Percentiles rank a stretch among this genome's conserved stretches.
phyloP scores from a whole-genome alignment of 1,140 invertebrate genomes.

The Bombus sibiricus region DNA sequence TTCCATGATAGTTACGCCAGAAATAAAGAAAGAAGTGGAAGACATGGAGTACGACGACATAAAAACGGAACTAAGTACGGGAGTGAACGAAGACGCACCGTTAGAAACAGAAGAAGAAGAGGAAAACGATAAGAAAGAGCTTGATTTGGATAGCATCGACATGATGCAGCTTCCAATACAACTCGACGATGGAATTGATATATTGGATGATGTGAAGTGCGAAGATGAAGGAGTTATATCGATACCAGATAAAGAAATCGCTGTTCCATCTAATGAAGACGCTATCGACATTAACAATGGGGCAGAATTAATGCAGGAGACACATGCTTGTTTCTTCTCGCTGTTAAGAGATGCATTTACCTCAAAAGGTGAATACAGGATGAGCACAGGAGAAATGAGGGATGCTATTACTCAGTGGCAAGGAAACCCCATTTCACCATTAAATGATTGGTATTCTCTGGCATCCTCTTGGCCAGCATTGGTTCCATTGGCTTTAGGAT shows the following conservation, averaged over 20 bases:
- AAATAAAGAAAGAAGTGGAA: constrained; percentile 80
- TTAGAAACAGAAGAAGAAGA: constrained; percentile 73
- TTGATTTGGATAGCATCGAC: constrained; percentile 85
- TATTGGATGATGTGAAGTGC: constrained; percentile 83
- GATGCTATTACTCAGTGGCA: constrained; percentile 91
- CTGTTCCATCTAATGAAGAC: constrained; percentile 65
- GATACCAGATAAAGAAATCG: constrained; percentile 77
- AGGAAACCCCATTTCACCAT: constrained; percentile 89
- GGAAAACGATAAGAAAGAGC: constrained; percentile 77
- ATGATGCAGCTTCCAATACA: constrained; percentile 87
- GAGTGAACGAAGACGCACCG: constrained; percentile 66
- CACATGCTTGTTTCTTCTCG: constrained; percentile 92
- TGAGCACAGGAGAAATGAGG: constrained; percentile 89
- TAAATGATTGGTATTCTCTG: constrained; percentile 90
- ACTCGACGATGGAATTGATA: constrained; percentile 85
- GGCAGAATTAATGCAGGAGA: constrained; percentile 87
- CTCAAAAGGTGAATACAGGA: constrained; percentile 91
- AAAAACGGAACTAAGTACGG: constrained; percentile 70
- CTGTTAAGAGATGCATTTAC: constrained; percentile 91
- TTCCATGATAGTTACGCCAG: constrained; percentile 59
- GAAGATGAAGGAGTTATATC: constrained; percentile 76
- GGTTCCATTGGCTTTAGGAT: constrained; percentile 91
- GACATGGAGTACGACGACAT: constrained; percentile 77
- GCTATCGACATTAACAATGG: constrained; percentile 71
- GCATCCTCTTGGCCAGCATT: constrained; percentile 90